Conservation (phyloP, 2,888 invertebrate species). For the Rhabditophanes sp. region DNA sequence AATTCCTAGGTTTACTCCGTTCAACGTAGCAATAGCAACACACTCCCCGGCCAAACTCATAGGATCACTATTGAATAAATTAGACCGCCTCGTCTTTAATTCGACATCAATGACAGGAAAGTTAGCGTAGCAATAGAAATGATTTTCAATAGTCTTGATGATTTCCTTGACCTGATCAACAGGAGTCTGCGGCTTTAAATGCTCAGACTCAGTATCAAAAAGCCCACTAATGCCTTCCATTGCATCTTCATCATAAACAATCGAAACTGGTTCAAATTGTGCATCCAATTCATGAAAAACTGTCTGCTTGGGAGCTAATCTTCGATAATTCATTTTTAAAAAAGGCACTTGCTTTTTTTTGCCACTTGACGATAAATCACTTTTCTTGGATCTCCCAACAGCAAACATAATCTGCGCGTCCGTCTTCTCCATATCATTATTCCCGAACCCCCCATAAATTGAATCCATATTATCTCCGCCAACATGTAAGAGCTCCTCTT, state of each 20-base stretch:
- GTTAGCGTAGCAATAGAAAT: constrained; percentile 12
- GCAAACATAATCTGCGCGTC: constrained; percentile 12
- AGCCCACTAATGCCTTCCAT: constrained; percentile 14
- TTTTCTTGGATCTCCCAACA: constrained; percentile 13
- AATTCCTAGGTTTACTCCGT: constrained; percentile 18
- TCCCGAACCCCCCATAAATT: constrained; percentile 3
- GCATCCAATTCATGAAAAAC: constrained; percentile 32
- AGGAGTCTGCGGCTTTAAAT: constrained; percentile 13
- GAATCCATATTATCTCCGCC: constrained; percentile 3
- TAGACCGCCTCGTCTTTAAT: constrained; percentile 9
- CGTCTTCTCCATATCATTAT: constrained; percentile 2
- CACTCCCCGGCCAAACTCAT: too few species aligned
- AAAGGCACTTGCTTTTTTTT: too few species aligned
- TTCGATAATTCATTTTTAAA: constrained; percentile 27
- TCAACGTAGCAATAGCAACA: constrained; percentile 19
- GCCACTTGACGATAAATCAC: too few species aligned
- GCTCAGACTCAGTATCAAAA: constrained; percentile 15
- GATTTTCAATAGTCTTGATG: constrained; percentile 10
- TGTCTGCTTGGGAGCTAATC: constrained; percentile 25
- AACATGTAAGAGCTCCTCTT: constrained; percentile 9
- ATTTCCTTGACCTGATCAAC: constrained; percentile 2
- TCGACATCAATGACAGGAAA: constrained; percentile 14
- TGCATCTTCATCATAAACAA: constrained; percentile 37
- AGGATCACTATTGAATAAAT: constrained; percentile 8
- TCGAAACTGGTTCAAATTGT: constrained; percentile 27